phyloP scores from a whole-genome alignment of 1,140 invertebrate genomes.

The Drosophila chauvacae region DNA sequence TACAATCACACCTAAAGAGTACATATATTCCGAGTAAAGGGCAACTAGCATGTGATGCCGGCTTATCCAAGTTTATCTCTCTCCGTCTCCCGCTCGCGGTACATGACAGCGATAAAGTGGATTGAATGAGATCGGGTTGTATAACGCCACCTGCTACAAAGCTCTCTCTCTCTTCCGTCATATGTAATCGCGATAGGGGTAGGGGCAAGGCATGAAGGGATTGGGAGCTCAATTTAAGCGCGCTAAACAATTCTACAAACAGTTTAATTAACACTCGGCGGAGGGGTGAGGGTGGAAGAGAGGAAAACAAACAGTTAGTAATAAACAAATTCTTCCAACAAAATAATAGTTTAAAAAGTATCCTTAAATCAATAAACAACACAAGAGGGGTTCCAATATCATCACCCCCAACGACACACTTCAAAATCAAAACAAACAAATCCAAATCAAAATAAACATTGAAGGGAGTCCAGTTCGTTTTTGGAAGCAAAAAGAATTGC shows the following conservation, averaged over 20 bases:
- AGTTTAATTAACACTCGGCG: constrained; percentile 65
- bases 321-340: not conserved
- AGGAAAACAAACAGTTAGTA: constrained; percentile 34
- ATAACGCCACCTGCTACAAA: constrained; percentile 17
- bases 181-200: constrained; percentile 6
- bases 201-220: not conserved
- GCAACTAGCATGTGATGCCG: constrained; percentile 24
- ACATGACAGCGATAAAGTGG: constrained; percentile 14
- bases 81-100: not conserved
- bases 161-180: not conserved
- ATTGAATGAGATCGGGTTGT: constrained; percentile 48
- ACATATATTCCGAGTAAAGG: not conserved
- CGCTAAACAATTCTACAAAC: constrained; percentile 66
- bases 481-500: not conserved
- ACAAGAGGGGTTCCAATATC: no score
- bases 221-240: constrained; percentile 22
- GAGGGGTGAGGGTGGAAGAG: not conserved
- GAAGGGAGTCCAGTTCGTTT: not conserved
- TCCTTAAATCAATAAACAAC: not conserved
- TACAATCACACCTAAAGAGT: not conserved
- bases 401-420: not conserved
- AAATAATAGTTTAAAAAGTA: not conserved
- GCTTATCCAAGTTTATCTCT: constrained; percentile 31
- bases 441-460: not conserved
- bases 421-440: constrained; percentile 5